These are phyloP conservation scores for Steinernema scapterisci DNA, from an alignment of 2,888 invertebrate species.

Conservation along the genomic window DNA sequence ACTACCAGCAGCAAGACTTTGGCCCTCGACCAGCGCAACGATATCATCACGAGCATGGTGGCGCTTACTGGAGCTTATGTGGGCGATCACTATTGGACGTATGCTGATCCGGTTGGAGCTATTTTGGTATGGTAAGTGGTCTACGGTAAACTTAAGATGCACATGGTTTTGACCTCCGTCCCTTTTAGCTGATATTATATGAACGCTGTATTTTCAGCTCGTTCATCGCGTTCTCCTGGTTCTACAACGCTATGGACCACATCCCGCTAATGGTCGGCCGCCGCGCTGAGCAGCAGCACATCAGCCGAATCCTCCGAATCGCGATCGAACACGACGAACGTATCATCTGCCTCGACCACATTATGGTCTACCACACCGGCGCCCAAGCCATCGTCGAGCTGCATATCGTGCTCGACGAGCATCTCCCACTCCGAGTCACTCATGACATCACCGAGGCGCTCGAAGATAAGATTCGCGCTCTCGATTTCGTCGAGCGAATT, in stretches of 20 bases:
- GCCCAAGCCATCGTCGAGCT: constrained; percentile 67
- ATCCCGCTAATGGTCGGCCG: constrained; percentile 63
- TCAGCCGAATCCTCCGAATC: constrained; percentile 61
- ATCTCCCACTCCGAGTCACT: constrained; percentile 65
- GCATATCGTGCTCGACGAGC: constrained; percentile 69
- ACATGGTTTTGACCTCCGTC: too few relatives aligned
- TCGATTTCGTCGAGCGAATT: constrained; percentile 57
- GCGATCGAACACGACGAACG: constrained; percentile 63
- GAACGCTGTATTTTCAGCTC: constrained; percentile 52
- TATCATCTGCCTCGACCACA: constrained; percentile 69
- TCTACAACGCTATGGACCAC: constrained; percentile 59
- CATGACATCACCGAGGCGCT: constrained; percentile 69
- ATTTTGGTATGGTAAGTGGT: constrained; percentile 67
- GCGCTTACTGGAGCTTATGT: constrained; percentile 70
- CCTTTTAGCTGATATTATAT: too few relatives aligned
- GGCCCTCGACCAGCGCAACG: constrained; percentile 71
- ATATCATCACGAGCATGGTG: constrained; percentile 70
- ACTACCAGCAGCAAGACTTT: constrained; percentile 55
- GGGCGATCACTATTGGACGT: constrained; percentile 67
- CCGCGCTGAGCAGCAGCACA: constrained; percentile 56
- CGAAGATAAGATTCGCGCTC: constrained; percentile 67
- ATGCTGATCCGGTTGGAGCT: constrained; percentile 71
- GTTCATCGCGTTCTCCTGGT: constrained; percentile 64
- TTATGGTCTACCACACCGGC: constrained; percentile 71
- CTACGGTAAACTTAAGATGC: background rate